These are phyloP conservation scores for Eledone cirrhosa DNA, from an alignment of 2,888 invertebrate species.

Conservation along the genomic window DNA sequence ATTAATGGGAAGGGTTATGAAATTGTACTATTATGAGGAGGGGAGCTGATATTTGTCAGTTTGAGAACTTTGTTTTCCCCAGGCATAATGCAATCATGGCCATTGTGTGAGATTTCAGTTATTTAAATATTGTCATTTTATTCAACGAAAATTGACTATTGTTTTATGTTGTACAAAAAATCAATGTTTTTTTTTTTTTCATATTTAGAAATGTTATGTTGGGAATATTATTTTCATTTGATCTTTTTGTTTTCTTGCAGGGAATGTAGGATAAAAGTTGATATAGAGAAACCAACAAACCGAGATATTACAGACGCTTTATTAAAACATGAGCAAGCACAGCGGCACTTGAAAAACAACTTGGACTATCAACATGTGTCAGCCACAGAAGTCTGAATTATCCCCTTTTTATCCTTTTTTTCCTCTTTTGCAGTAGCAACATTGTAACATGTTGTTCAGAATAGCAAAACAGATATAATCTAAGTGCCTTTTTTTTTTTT, in stretches of 20 bases:
- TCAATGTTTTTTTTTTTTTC: too few relatives aligned
- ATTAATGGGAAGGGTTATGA: too few relatives aligned
- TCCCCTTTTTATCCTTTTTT: background rate
- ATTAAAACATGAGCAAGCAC: constrained; percentile 27
- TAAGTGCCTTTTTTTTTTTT: constrained; percentile 3
- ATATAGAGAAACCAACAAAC: constrained; percentile 9
- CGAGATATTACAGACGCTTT: constrained; percentile 15
- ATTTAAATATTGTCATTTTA: too few relatives aligned
- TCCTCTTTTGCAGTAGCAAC: too few relatives aligned
- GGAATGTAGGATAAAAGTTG: constrained; percentile 19
- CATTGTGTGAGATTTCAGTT: too few relatives aligned
- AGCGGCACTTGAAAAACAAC: constrained; percentile 20
- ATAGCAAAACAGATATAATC: constrained; percentile 17
- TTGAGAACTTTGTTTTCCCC: too few relatives aligned
- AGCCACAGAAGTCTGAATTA: constrained; percentile 26
- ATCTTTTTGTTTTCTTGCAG: constrained; percentile 22
- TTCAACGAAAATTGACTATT: too few relatives aligned
- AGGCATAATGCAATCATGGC: too few relatives aligned
- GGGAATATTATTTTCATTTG: background rate
- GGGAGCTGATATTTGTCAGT: too few relatives aligned
- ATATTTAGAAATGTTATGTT: too few relatives aligned
- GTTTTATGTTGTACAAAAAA: too few relatives aligned
- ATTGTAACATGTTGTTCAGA: background rate
- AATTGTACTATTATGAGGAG: too few relatives aligned
- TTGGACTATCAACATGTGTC: constrained; percentile 13